Base-by-base conservation (phyloP, 2,797 vertebrate species). In the Denticeps clupeoides region DNA sequence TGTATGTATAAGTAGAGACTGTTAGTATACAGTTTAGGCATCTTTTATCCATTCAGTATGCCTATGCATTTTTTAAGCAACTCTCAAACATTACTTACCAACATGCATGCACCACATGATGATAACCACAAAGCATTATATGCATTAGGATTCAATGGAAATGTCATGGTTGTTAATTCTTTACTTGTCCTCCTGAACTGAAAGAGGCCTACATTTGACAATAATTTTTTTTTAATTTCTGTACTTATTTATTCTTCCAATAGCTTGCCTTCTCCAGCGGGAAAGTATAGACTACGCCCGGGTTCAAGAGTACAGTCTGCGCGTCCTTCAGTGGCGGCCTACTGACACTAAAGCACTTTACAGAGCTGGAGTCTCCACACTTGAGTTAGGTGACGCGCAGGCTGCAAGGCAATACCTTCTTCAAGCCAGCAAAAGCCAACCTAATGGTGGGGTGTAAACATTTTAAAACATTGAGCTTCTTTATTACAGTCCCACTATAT, bases 231-330 rank as follows among this genome's bases (percentile, higher is more conserved):
- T n/a, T n/a, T n/a, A n/a, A n/a, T n/a, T n/a, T n/a, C n/a, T n/a
- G n/a, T n/a, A n/a, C n/a, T 12, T 22, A 2, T 24, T 25, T 27
- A 2, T 35, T 15, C 16, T 18, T 44, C 31, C 21, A 15, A 22
- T 70, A 94, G 91, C 88, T 23, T 93, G 89, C 63, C 81, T 94
- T 62, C 80, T 94, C 42, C 89, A 86, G 72, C 86, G 68, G 67
- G 66, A 82, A 52, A 74, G 59, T 4, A 86, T 91, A 4, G 81
- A 89, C 69, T 90, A 88, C 1, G 45, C 74, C 16, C 83, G 89
- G 35, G 90, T 92, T 11, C 76, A 64, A 53, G 85, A 91, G 45
- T 92, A 91, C 67, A 89, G 89, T 58, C 73, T 86, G 55, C 83
- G 83, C 44, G 89, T 90, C 15, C 72, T 93, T 49, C 71, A 77